Evolutionary conservation across 2,797 vertebrate genomes (phyloP), one percentile per base, ranked within the genome.

Genomic region (Ara ararauna): DNA sequence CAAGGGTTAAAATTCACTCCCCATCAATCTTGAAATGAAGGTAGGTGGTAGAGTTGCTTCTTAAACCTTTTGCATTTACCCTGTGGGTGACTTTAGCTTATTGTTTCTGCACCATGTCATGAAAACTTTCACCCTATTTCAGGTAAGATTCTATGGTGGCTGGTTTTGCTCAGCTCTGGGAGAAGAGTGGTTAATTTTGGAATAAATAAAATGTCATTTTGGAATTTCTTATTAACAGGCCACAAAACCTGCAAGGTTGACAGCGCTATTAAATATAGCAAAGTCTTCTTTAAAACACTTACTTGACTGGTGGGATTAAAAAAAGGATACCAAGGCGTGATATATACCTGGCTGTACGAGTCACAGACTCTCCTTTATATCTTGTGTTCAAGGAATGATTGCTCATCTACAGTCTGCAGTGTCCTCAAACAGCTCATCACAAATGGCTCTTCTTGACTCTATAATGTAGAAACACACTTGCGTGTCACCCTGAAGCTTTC

Each of bases 231-330:
- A 96, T 97, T 97, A 97, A 91, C 74, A 89, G 89, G 62, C 47
- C 89, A 84, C 89, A 45, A 85, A 94, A 95, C 93, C 70, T 61
- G 86, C 92, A 92, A 90, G 85, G 85, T 78, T 98, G 96, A 97
- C 96, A 96, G 93, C 53, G 72, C 95, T 97, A 97, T 97, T 97
- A 97, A 97, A 97, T 97, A 97, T 97, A 96, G 96, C 96, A 97
- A 96, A 97, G 91, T 94, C 94, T 96, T 96, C 89, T 93, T 96
- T 96, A 96, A 96, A 95, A 93, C 89, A 96, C 81, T 93, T 94
- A 80, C 79, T 94, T 96, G 94, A 96, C 85, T 91, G 74, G 88
- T 90, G 47, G n/a, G 56, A 88, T 34, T 26, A 30, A 67, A 84
- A 87, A 80, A 94, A 77, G 47, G 47, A 75, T 80, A 58, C 42